These are phyloP conservation scores for Drosophila kepulauana DNA, from an alignment of 1,140 invertebrate genomes.

Conservation along the genomic window DNA sequence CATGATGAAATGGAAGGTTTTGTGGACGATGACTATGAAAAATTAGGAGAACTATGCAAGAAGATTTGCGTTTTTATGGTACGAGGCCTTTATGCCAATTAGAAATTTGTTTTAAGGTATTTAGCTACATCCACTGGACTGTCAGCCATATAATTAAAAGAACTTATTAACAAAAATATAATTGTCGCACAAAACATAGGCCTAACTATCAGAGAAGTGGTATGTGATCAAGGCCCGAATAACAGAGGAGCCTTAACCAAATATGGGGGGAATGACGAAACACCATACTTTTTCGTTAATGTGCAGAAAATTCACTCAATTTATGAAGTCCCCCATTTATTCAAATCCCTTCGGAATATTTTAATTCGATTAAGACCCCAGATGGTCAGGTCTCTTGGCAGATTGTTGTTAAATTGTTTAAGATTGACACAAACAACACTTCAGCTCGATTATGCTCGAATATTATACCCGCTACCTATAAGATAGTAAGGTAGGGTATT, in stretches of 20 bases:
- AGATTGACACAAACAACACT: too few relatives aligned
- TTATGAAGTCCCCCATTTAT: too few relatives aligned
- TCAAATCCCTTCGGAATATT: too few relatives aligned
- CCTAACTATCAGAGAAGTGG: conserved; percentile 16
- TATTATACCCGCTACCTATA: too few relatives aligned
- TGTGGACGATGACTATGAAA: neutral
- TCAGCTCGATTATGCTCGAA: too few relatives aligned
- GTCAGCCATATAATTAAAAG: neutral
- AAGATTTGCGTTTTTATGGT: conserved; percentile 2
- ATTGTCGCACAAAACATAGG: neutral
- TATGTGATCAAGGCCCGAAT: conserved; percentile 1
- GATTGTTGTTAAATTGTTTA: too few relatives aligned
- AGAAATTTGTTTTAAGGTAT: conserved; percentile 25
- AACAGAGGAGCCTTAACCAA: conserved; percentile 7
- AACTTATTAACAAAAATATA: neutral
- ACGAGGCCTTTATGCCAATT: neutral
- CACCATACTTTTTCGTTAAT: too few relatives aligned
- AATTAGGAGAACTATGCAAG: neutral
- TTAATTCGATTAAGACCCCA: too few relatives aligned
- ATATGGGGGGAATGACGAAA: neutral
- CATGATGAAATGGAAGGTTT: too few relatives aligned
- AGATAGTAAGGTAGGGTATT: too few relatives aligned
- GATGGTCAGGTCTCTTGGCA: too few relatives aligned
- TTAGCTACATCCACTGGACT: conserved; percentile 10
- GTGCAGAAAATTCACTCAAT: too few relatives aligned